These are phyloP conservation scores for Cheilosia grossa DNA, from an alignment of 2,888 invertebrate genomes.

Conservation along the genomic window DNA sequence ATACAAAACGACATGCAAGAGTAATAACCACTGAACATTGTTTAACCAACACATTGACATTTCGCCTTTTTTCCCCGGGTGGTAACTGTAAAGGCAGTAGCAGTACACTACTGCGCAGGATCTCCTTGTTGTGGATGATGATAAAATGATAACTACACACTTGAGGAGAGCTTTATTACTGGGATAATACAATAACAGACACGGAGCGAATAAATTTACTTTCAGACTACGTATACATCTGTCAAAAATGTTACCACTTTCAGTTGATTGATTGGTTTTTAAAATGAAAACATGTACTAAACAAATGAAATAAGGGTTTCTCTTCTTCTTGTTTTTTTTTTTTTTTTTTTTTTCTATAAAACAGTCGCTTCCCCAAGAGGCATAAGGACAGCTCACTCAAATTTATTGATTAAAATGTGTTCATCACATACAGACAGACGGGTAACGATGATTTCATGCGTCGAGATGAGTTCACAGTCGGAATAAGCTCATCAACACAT, in stretches of 20 bases:
- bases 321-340: too few relatives aligned
- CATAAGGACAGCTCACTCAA: slow-evolving; percentile 29
- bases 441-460: slow-evolving; percentile 40
- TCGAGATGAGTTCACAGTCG: slow-evolving; percentile 43
- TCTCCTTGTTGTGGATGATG: slow-evolving; percentile 2
- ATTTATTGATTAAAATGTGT: slow-evolving; percentile 47
- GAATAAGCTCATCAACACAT: slow-evolving; percentile 26
- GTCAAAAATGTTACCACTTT: not conserved
- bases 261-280: slow-evolving; percentile 19
- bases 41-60: slow-evolving; percentile 44
- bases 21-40: slow-evolving; percentile 45
- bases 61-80: slow-evolving; percentile 49
- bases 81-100: slow-evolving; percentile 33
- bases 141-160: slow-evolving; percentile 10
- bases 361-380: not conserved
- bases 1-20: slow-evolving; percentile 34
- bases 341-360: not conserved
- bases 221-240: not conserved
- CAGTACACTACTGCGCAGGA: slow-evolving; percentile 36
- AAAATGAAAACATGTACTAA: too few relatives aligned
- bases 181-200: not conserved
- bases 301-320: slow-evolving; percentile 4
- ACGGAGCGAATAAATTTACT: not conserved
- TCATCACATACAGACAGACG: not conserved
- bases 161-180: not conserved